Percentiles rank a stretch among this genome's conserved stretches.
Evolutionary conservation across 2,888 invertebrate genomes (phyloP).

Genomic region (Troglohyphantes excavatus): DNA sequence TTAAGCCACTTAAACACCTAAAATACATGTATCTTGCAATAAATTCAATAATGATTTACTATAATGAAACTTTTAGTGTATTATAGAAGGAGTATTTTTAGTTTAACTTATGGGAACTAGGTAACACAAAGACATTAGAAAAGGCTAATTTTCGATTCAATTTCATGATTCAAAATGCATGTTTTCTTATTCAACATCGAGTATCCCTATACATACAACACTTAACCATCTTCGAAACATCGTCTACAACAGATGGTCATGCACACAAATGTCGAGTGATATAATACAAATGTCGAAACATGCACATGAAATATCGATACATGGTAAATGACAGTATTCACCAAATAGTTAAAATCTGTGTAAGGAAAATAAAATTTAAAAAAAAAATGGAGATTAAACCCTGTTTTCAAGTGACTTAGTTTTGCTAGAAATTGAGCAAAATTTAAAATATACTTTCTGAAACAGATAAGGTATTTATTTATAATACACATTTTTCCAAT

Average conservation of each 20-base stretch:
- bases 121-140: too few species aligned
- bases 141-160: too few species aligned
- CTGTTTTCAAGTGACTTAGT: slow-evolving; percentile 35
- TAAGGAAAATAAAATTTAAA: background rate
- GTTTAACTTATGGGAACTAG: too few species aligned
- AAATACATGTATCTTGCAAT: too few species aligned
- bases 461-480: background rate
- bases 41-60: too few species aligned
- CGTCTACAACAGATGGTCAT: background rate
- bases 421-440: slow-evolving; percentile 27
- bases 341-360: background rate
- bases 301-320: background rate
- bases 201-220: background rate
- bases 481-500: background rate
- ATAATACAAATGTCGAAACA: slow-evolving; percentile 31
- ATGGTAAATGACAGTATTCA: background rate
- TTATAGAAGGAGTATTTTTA: too few species aligned
- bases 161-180: background rate
- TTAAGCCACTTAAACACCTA: too few species aligned
- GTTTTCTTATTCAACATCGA: background rate
- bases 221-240: too few species aligned
- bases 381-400: background rate
- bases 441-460: slow-evolving; percentile 8
- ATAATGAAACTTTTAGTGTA: too few species aligned
- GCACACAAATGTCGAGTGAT: slow-evolving; percentile 8